Base-by-base conservation (phyloP, 2,888 invertebrate species). In the Formica aserva region DNA sequence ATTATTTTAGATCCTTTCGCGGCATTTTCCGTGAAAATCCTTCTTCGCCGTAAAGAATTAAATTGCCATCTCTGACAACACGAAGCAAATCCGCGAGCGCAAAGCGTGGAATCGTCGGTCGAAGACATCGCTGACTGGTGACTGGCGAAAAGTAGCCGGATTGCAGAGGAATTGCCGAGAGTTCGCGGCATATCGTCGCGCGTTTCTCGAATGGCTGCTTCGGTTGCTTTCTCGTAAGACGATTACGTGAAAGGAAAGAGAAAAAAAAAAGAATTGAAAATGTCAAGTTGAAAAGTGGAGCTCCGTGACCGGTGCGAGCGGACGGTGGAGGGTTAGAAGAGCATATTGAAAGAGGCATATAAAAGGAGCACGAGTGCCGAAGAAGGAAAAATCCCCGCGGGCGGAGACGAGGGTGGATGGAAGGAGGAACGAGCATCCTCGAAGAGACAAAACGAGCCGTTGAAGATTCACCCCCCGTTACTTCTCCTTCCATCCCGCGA, bases 271-370 rank as follows among this genome's bases (percentile, higher is more conserved):
- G 91, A 92, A 93, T 91, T 92, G 91, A 92, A 92, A 91, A 92
- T 89, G 92, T 92, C 92, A 93, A 92, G 92, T 92, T 91, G 91
- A 93, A 92, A 93, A 92, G 92, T 92, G 90, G 90, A 91, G 91
- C 86, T 91, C 88, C 90, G 85, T 71, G 83, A 84, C 85, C 84
- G 86, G 85, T 38, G 80, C 66, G 69, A 83, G 72, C 83, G 74
- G 66, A 55, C 78, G 78, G 80, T 41, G 69, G 52, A 57, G 35
- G 45, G 83, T 77, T 83, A 26, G 78, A 81, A 72, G 90, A 88
- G 91, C 90, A 91, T 92, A 92, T 92, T 92, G 92, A 91, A 91
- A 91, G 89, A 88, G 85, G 90, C 83, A 92, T 89, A 88, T 91
- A 71, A 38, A 38, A 88, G 88, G 82, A 87, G 87, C 67, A 65